Conservation (phyloP, 2,797 vertebrate genomes). For the Sarcophilus harrisii region DNA sequence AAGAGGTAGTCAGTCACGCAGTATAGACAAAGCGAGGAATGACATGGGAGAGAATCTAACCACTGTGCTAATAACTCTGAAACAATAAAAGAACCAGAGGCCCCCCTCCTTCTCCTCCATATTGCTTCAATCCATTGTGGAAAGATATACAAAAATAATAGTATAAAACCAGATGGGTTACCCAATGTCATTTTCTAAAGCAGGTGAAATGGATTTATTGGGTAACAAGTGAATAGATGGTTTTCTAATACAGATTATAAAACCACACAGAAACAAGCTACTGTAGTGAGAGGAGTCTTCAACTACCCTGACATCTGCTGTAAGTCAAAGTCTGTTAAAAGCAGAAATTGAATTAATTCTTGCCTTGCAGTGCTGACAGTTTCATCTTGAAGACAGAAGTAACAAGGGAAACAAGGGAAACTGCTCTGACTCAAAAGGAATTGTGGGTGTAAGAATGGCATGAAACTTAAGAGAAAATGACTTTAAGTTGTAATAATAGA, state of each 20-base stretch:
- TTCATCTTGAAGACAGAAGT: neutral
- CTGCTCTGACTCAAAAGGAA: neutral
- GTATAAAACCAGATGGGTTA: neutral
- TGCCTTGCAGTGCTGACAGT: neutral
- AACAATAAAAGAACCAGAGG: neutral
- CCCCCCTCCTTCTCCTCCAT: neutral
- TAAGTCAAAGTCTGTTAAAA: conserved; percentile 13
- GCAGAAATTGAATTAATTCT: neutral
- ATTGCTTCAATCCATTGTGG: neutral
- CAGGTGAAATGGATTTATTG: neutral
- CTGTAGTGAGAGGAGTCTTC: neutral
- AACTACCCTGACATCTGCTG: neutral
- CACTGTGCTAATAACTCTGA: neutral
- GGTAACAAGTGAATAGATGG: neutral
- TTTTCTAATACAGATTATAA: neutral
- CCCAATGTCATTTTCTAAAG: neutral
- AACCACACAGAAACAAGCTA: neutral
- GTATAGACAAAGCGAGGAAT: neutral
- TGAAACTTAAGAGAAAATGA: neutral
- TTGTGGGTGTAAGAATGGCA: neutral
- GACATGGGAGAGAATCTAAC: neutral
- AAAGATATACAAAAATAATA: neutral
- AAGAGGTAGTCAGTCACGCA: neutral
- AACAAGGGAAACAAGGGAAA: neutral
- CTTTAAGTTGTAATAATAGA: neutral